These are phyloP conservation scores for Odocoileus hemionus DNA, from an alignment of 2,113 vertebrate species.

Conservation along the genomic window DNA sequence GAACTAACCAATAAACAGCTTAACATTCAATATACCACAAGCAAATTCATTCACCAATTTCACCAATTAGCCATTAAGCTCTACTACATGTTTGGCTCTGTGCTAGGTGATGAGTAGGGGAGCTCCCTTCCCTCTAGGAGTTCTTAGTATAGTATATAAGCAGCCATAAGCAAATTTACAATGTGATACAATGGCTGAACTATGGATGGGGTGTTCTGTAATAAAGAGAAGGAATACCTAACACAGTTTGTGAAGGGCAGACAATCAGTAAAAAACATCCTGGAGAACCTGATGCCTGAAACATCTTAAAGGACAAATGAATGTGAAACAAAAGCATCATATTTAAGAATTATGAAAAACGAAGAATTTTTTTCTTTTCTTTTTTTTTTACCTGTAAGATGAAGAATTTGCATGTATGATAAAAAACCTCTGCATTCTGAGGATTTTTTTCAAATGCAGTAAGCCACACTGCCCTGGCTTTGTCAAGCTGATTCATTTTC, in stretches of 20 bases:
- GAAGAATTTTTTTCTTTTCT: background rate
- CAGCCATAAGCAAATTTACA: slow-evolving; percentile 23
- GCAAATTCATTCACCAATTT: background rate
- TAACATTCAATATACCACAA: background rate
- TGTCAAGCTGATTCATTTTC: slow-evolving; percentile 74
- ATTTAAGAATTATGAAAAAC: background rate
- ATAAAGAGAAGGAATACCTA: background rate
- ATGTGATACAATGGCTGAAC: background rate
- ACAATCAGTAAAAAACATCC: slow-evolving; percentile 28
- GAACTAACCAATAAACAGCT: background rate
- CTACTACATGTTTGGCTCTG: background rate
- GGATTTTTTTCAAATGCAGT: slow-evolving; percentile 85
- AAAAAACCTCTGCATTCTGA: slow-evolving; percentile 89
- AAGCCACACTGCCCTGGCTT: slow-evolving; percentile 86
- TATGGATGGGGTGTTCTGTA: background rate
- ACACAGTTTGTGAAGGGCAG: background rate
- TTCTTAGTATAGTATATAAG: background rate
- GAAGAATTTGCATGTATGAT: slow-evolving; percentile 89
- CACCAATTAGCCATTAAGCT: background rate
- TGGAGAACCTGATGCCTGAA: background rate
- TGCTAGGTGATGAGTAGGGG: background rate
- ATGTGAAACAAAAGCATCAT: background rate
- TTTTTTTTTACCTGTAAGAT: slow-evolving; percentile 86
- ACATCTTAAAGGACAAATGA: background rate
- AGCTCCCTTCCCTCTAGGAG: background rate